phyloP scores from a whole-genome alignment of 2,888 invertebrate genomes.

The Chrysopilus asiliformis region DNA sequence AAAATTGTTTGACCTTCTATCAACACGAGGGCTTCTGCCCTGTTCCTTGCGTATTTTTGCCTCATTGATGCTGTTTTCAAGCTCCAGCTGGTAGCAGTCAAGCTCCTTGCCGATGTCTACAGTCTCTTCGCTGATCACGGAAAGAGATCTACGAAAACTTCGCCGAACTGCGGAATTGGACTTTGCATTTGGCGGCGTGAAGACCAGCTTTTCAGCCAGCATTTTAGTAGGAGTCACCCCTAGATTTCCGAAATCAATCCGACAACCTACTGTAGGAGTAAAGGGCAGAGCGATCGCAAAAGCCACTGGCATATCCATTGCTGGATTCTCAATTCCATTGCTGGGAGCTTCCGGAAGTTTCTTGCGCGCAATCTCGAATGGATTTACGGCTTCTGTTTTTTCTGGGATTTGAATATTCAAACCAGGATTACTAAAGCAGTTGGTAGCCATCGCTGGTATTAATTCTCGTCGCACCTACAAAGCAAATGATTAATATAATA shows the following conservation, averaged over 20 bases:
- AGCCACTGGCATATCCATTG: conserved; percentile 19
- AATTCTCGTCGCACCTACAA: conserved; percentile 4
- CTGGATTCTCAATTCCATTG: conserved; percentile 20
- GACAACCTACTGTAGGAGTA: conserved; percentile 29
- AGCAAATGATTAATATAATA: no score
- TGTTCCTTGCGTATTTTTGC: conserved; percentile 24
- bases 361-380: conserved; percentile 30
- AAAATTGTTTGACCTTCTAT: no score
- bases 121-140: conserved; percentile 29
- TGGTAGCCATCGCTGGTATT: conserved; percentile 7
- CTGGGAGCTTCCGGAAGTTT: conserved; percentile 9
- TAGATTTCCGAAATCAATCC: conserved; percentile 28
- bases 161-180: neutral
- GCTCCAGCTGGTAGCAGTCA: conserved; percentile 33
- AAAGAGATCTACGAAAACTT: conserved; percentile 18
- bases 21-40: no score
- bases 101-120: conserved; percentile 34
- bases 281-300: conserved; percentile 31
- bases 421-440: conserved; percentile 30
- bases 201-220: conserved; percentile 30
- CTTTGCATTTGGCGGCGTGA: conserved; percentile 23
- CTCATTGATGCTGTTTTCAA: conserved; percentile 36
- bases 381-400: conserved; percentile 25
- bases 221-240: conserved; percentile 27
- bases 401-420: conserved; percentile 29